Percentiles rank a stretch among this genome's conserved stretches.
These are phyloP conservation scores for Benitochromis conjunctus DNA, from an alignment of 2,113 vertebrate species.

Conservation along the genomic window DNA sequence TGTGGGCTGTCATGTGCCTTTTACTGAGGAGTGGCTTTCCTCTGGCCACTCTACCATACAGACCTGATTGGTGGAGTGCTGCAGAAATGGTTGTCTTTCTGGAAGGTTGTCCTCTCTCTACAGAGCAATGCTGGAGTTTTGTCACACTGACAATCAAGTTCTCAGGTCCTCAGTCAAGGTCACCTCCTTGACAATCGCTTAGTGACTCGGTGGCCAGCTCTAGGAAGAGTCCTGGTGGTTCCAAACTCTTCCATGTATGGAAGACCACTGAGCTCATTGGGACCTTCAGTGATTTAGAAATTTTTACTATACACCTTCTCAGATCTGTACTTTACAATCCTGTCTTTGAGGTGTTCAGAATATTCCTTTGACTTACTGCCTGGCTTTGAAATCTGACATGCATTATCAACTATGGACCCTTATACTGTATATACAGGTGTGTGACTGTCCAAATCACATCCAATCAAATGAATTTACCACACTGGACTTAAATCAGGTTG, in stretches of 20 bases:
- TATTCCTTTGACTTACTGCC: not conserved
- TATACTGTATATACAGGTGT: not conserved
- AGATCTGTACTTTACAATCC: not conserved
- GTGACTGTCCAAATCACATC: not conserved
- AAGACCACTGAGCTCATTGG: not conserved
- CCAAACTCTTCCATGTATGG: not conserved
- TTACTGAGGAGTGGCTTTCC: not conserved
- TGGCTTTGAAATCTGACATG: not conserved
- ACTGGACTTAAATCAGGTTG: not conserved
- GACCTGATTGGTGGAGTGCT: not conserved
- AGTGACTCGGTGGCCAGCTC: not conserved
- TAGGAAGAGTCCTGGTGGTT: not conserved
- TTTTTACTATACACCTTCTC: not conserved
- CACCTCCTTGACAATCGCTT: not conserved
- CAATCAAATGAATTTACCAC: not conserved
- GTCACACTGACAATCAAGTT: not conserved
- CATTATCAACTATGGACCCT: not conserved
- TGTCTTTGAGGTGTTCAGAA: not conserved
- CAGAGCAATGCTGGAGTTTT: not conserved
- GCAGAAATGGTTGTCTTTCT: not conserved
- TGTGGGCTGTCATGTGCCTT: not conserved
- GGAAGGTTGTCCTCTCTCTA: not conserved
- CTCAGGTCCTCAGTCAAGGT: not conserved
- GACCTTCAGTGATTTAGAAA: not conserved
- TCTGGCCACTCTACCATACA: not conserved